These are phyloP conservation scores for Seira sanloemensis DNA, from an alignment of 2,888 invertebrate genomes.

Conservation along the genomic window DNA sequence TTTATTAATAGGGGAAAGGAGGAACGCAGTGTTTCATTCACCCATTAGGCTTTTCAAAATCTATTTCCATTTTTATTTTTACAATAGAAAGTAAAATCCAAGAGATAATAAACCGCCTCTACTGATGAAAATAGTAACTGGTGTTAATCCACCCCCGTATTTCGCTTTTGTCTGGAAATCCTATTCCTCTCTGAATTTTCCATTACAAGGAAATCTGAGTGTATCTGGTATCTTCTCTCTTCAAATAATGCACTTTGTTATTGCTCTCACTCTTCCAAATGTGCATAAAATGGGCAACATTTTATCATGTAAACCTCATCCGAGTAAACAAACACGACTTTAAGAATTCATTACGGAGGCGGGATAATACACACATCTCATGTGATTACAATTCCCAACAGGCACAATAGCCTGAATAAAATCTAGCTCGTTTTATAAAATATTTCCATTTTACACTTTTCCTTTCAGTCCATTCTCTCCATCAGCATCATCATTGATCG, in stretches of 20 bases:
- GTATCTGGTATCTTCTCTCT: no score
- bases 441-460: neutral
- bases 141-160: neutral
- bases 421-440: neutral
- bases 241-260: no score
- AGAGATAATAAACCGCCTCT: no score
- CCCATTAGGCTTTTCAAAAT: no score
- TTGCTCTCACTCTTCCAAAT: neutral
- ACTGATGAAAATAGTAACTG: no score
- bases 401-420: constrained; percentile 21
- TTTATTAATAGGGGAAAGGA: neutral
- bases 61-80: neutral
- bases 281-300: no score
- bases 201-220: no score
- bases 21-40: no score
- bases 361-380: neutral
- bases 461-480: neutral
- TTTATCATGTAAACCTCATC: no score
- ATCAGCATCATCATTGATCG: neutral
- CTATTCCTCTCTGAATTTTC: no score
- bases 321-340: neutral
- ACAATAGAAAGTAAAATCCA: neutral
- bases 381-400: no score
- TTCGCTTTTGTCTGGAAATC: no score
- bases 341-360: neutral